Conservation (phyloP, 2,797 vertebrate species). For the Paedocypris micromegethes region DNA sequence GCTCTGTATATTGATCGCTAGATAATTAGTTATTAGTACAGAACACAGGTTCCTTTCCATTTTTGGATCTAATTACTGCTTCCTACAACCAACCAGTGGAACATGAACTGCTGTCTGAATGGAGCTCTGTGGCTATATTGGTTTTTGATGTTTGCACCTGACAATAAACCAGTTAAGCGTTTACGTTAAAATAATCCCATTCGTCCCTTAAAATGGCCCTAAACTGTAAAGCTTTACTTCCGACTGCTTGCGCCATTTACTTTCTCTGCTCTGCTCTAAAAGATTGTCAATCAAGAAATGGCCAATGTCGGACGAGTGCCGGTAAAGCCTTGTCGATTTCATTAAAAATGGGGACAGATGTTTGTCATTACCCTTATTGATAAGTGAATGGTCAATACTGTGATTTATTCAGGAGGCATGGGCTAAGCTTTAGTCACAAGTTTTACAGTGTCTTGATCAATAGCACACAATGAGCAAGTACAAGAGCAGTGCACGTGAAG, state of each 20-base stretch:
- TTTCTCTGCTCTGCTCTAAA: constrained; percentile 64
- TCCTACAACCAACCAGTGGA: constrained; percentile 26
- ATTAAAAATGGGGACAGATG: constrained; percentile 77
- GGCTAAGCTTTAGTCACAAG: constrained; percentile 77
- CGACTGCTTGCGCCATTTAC: constrained; percentile 59
- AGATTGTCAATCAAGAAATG: constrained; percentile 70
- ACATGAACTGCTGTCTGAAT: constrained; percentile 27
- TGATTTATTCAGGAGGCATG: constrained; percentile 75
- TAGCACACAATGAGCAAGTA: constrained; percentile 72
- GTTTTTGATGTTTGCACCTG: no score
- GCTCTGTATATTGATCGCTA: constrained; percentile 20
- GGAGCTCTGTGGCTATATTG: not conserved
- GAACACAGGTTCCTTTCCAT: not conserved
- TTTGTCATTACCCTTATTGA: constrained; percentile 81
- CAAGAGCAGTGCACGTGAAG: constrained; percentile 63
- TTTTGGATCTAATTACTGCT: constrained; percentile 26
- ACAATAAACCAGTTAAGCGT: not conserved
- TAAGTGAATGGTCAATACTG: constrained; percentile 73
- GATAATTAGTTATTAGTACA: no score
- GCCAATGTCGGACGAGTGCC: constrained; percentile 58
- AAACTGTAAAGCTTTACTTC: constrained; percentile 41
- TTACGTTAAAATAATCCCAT: not conserved
- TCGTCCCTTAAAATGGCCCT: not conserved
- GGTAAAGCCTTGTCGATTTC: constrained; percentile 70
- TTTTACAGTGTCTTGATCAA: constrained; percentile 69